Conservation (phyloP, 2,797 vertebrate species). For the Pogonophryne albipinna region DNA sequence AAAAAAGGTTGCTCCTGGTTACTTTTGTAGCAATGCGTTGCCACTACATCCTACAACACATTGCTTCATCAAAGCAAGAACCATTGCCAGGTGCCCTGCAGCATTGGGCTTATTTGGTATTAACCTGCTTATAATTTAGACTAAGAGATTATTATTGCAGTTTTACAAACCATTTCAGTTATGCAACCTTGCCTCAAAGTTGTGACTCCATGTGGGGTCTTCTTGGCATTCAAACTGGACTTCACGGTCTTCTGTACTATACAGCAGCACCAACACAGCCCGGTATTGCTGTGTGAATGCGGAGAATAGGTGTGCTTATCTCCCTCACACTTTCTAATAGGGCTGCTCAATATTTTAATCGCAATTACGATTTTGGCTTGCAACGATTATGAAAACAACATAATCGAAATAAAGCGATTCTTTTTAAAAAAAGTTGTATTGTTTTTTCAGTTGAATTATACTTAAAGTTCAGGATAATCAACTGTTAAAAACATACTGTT, state of each 20-base stretch:
- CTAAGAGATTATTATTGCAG: slow-evolving; percentile 25
- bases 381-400: no score
- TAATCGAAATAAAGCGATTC: no score
- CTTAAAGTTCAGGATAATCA: no score
- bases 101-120: slow-evolving; percentile 14
- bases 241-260: slow-evolving; percentile 18
- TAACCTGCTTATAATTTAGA: slow-evolving; percentile 28
- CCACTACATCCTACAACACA: slow-evolving; percentile 12
- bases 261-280: slow-evolving; percentile 32
- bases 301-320: slow-evolving; percentile 18
- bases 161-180: slow-evolving; percentile 36
- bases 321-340: slow-evolving; percentile 10
- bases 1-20: background rate
- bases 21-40: slow-evolving; percentile 2
- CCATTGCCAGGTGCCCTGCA: background rate
- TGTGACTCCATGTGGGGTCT: slow-evolving; percentile 37
- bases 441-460: no score
- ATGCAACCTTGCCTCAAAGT: slow-evolving; percentile 12
- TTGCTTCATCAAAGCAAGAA: slow-evolving; percentile 11
- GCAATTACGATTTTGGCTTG: no score
- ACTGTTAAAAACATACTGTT: no score
- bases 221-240: slow-evolving; percentile 46
- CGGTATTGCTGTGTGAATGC: slow-evolving; percentile 32
- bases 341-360: no score
- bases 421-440: no score